Evolutionary conservation across 2,797 vertebrate genomes (phyloP), one percentile per base, ranked within the genome.

Genomic region (Chrysocyon brachyurus): DNA sequence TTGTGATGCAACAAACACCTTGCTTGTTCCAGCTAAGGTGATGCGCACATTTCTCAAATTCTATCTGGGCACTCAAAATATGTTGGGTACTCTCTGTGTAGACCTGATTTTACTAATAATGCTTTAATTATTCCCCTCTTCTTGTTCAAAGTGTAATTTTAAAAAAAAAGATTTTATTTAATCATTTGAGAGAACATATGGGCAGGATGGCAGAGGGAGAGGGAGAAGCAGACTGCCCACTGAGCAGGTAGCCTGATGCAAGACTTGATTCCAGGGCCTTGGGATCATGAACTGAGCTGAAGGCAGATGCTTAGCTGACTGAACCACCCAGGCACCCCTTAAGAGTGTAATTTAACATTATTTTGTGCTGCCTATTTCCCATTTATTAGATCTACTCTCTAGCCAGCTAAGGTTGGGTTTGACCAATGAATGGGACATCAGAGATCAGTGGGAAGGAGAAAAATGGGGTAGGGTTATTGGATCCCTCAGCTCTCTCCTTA

Each of bases 61-160:
- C 72, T 78, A 86, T 83, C 15, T 40, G 70, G 31, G 8, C 49
- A 75, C 54, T 96, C 36, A 64, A 49, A 92, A 70, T 19, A n/a
- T 94, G 10, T 87, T 94, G 73, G 22, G 17, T 75, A 33, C 31
- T 90, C 12, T 87, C 26, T 91, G 3, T 63, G 21, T 70, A 88
- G 46, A 22, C 57, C 52, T 77, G 66, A 94, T 49, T 94, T 92
- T 90, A 73, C 68, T 57, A 59, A 31, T n/a, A 61, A 63, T 70
- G 61, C 54, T 93, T 94, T 90, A 90, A 87, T 94, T 84, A 95
- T 90, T 89, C 33, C 11, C 54, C 64, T 73, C 73, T 93, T 92
- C 77, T 46, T 59, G 15, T 92, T 91, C 86, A 82, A 75, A 77
- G 15, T 63, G 66, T 68, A 68, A 68, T 68, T 68, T 68, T 36